Evolutionary conservation across 1,140 invertebrate genomes (phyloP), one percentile per base, ranked within the genome.

Genomic region (Steinernema khuongi): DNA sequence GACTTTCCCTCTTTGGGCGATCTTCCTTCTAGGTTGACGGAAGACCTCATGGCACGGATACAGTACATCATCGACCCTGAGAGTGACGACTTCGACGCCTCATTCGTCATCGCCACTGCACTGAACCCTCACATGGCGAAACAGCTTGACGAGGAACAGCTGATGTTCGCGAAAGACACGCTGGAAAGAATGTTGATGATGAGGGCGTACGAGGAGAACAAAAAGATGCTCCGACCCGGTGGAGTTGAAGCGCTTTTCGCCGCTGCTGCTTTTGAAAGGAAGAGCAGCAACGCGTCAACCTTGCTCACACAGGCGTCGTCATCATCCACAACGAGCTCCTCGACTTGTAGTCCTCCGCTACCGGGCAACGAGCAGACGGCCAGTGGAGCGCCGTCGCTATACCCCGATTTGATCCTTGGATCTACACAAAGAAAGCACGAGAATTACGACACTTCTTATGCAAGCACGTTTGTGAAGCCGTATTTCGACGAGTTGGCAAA

Each of bases 401-500:
- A 70, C 36, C 67, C 44, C 31, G 67, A 81, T 43, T 70, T 77
- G 32, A 74, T 41, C 67, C 74, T 72, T 31, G 36, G 32, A 30
- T 50, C 71, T 41, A 1, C 36, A 41, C 26, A 41, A 26, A 36
- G 70, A 60, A 75, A 72, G 30, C 30, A 72, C 2, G 19, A 71
- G 0, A 11, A 4, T 2, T 43, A 75, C 41, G 50, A 71, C 1
- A 81, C 81, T 67, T 33, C 31, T 14, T 73, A 68, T 41, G 79
- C 79, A 18, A 77, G 81, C 50, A 71, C 78, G 1, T 76, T 81
- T 66, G 77, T 81, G 0, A 73, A 79, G 33, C 28, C 80, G 17
- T 81, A 81, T 32, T 81, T 81, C 44, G 80, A 81, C 68, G 80
- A 81, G 31, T 43, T 79, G 31, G 19, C 80, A 30, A 66, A 71